Base-by-base conservation (phyloP, 2,113 vertebrate genomes). In the Ciconia stormi region DNA sequence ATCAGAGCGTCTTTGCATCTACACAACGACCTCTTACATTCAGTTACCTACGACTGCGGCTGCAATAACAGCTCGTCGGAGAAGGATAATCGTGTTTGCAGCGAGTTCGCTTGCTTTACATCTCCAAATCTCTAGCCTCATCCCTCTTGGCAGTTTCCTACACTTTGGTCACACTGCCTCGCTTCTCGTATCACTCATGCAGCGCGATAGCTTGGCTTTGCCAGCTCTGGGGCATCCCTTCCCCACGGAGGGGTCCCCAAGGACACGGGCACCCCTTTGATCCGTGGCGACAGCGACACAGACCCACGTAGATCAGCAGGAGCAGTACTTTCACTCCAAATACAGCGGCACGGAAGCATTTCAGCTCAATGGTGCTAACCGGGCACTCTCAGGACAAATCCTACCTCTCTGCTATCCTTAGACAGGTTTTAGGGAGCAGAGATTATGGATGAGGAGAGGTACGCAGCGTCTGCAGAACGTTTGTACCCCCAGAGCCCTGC, bases 401-500 rank as follows among this genome's bases (percentile, higher is more conserved):
- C 63, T n/a, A 49, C 27, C 71, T 55, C 74, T 55, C 49, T 63
- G 47, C n/a, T n/a, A 9, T 12, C 55, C 56, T 63, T 8, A 13
- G 49, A 22, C 2, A 26, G 38, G 16, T 46, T 69, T 47, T 40
- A 40, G 34, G 55, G 38, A 76, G 42, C n/a, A 36, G 47, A 47
- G 13, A 55, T 40, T 38, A 62, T 5, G 8, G 71, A 70, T 42
- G 9, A 67, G 55, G 38, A 74, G 19, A 34, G 47, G 42, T 22
- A 50, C 0, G 9, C 49, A 12, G n/a, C 0, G 1, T 32, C 29
- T 49, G 46, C 15, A 72, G 58, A 29, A 53, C 1, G 2, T 9
- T 2, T 32, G 13, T 32, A 55, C 10, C 8, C 56, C n/a, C 55
- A 47, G 36, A n/a, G 19, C 52, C 36, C 56, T 55, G 26, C 40